Evolutionary conservation across 2,797 vertebrate species (phyloP).

Genomic region (Sebastes hopkinsi): DNA sequence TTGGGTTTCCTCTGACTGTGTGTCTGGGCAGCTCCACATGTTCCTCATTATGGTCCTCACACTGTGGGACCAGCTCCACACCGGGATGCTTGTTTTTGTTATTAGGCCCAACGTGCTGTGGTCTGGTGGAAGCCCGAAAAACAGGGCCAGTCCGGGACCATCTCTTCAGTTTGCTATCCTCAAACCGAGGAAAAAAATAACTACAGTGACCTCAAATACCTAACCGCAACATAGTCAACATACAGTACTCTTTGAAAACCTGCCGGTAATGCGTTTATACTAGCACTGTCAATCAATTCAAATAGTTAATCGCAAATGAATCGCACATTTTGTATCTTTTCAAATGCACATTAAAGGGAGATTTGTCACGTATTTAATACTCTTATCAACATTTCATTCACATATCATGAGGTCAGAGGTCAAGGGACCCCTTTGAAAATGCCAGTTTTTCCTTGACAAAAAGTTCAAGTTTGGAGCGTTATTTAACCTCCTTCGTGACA

Average conservation of each 20-base stretch:
- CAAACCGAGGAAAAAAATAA: constrained; percentile 29
- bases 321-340: neutral
- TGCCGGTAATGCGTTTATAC: neutral
- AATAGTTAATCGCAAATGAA: neutral
- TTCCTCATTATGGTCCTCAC: constrained; percentile 87
- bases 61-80: constrained; percentile 83
- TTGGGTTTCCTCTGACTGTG: constrained; percentile 87
- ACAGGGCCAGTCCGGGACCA: constrained; percentile 54
- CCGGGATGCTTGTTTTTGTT: constrained; percentile 86
- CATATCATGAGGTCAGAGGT: neutral
- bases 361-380: neutral
- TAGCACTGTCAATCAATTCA: neutral
- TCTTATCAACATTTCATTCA: neutral
- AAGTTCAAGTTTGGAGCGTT: no score
- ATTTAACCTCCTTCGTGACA: no score
- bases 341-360: neutral
- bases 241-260: neutral
- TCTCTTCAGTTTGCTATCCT: constrained; percentile 50
- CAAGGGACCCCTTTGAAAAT: neutral
- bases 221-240: neutral
- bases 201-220: constrained; percentile 17
- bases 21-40: constrained; percentile 87
- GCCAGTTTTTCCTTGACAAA: no score
- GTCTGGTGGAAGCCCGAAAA: constrained; percentile 76
- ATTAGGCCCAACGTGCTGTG: constrained; percentile 82